Base-by-base conservation (phyloP, 2,797 vertebrate species). In the Coranthus polyacanthus region DNA sequence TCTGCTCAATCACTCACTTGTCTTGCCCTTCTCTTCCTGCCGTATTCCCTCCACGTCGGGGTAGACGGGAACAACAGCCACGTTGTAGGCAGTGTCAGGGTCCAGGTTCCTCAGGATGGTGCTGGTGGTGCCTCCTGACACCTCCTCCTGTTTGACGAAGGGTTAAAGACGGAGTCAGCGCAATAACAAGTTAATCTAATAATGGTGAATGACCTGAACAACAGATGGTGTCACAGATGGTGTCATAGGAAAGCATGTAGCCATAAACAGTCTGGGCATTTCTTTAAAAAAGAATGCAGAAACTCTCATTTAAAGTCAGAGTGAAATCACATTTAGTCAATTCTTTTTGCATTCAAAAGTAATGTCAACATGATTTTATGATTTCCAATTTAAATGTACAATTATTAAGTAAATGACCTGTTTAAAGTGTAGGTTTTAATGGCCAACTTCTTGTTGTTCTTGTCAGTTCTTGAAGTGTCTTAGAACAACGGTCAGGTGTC, bases 21-120 rank as follows among this genome's bases (percentile, higher is more conserved):
- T 99, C 87, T 90, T 96, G 65, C 95, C 98, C 36, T 89, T 95
- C 60, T 96, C 95, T 0, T 93, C 93, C 52, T 93, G 92, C 2
- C 94, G 92, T 0, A 96, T 96, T 10, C 97, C 98, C 69, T 98
- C 96, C 6, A 96, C 94, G 29, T 97, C 96, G 0, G 95, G 85
- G 75, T 97, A 99, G 50, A 96, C 82, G 0, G 98, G 97, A 63
- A 98, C 92, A 11, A 99, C 93, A 0, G 95, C 93, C 53, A 99
- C 82, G 3, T 94, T 95, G 71, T 99, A 98, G 6, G 88, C 50
- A 0, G 96, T 98, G 70, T 98, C 92, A 0, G 96, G 55, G 32
- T 96, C 89, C 43, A 99, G 87, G 81, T 92, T 95, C 79, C 93
- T 95, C 67, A 99, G 92, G 79, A 95, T 73, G 20, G 94, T 93